These are phyloP conservation scores for Hystrix brachyura DNA, from an alignment of 2,113 vertebrate species.

Conservation along the genomic window DNA sequence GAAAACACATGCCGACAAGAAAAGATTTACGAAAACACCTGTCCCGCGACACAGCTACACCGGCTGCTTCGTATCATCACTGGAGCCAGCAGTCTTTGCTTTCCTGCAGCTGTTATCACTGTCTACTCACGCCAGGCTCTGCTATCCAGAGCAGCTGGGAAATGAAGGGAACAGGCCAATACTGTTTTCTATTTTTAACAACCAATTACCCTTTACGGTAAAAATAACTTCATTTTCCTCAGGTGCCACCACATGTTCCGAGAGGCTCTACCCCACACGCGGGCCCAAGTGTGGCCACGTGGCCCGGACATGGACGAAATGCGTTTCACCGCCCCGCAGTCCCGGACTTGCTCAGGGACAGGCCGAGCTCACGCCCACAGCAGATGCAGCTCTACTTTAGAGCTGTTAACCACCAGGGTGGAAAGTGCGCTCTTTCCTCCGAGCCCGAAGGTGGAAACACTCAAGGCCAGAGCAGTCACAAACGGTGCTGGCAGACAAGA, in stretches of 20 bases:
- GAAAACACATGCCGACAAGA: not conserved
- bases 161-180: not conserved
- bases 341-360: not conserved
- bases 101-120: not conserved
- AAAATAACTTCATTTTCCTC: not conserved
- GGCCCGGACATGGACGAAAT: not conserved
- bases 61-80: not conserved
- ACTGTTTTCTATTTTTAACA: not conserved
- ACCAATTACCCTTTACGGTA: not conserved
- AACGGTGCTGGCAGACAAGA: not conserved
- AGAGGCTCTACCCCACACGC: not conserved
- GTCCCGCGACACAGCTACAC: not conserved
- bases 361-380: not conserved
- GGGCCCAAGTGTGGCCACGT: not conserved
- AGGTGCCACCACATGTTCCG: not conserved
- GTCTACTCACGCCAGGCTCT: not conserved
- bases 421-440: not conserved
- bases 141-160: not conserved
- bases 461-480: not conserved
- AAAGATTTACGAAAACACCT: slow-evolving; percentile 1
- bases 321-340: not conserved
- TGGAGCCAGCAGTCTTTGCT: not conserved
- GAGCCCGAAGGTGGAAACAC: not conserved
- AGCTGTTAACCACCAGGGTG: slow-evolving; percentile 10
- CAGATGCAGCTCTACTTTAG: slow-evolving; percentile 15